A percentile compares a stretch with the other conserved stretches of the same genome.
phyloP scores from a whole-genome alignment of 2,113 vertebrate species.

The Stegastes partitus region DNA sequence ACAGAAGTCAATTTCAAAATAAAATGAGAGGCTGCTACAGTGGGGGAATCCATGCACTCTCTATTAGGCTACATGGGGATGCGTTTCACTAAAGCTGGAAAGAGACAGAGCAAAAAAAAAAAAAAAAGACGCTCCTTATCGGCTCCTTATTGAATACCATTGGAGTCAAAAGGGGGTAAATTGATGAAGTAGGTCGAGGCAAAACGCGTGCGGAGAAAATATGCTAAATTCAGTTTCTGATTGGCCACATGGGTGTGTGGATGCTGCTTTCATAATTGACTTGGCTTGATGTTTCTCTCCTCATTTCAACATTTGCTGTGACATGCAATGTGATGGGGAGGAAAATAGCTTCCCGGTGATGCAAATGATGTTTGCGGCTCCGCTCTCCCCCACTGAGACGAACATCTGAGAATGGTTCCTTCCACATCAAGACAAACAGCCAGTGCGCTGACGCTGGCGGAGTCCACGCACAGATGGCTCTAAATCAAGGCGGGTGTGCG shows the following conservation, averaged over 20 bases:
- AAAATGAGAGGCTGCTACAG: constrained; percentile 32
- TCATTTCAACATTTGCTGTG: constrained; percentile 62
- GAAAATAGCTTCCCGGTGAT: constrained; percentile 64
- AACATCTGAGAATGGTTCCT: constrained; percentile 57
- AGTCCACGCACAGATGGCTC: constrained; percentile 46
- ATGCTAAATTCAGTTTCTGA: constrained; percentile 67
- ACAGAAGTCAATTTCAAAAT: constrained; percentile 42
- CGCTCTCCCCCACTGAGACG: constrained; percentile 45
- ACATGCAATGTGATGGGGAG: constrained; percentile 59
- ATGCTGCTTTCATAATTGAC: constrained; percentile 75
- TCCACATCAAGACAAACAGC: constrained; percentile 56
- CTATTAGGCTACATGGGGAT: constrained; percentile 36
- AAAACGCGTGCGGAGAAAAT: constrained; percentile 67
- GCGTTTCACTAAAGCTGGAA: constrained; percentile 33
- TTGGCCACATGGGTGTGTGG: constrained; percentile 69
- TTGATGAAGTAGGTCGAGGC: constrained; percentile 70
- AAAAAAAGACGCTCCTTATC: constrained; percentile 49
- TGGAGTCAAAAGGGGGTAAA: constrained; percentile 79
- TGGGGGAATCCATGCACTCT: constrained; percentile 40
- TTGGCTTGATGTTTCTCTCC: constrained; percentile 58
- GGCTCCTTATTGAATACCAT: constrained; percentile 53
- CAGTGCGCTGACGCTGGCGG: constrained; percentile 35
- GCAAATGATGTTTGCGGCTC: constrained; percentile 62
- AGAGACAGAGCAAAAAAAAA: constrained; percentile 12
- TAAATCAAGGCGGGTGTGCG: constrained; percentile 49